Base-by-base conservation (phyloP, 2,797 vertebrate genomes). In the Phrynocephalus guinanensis region DNA sequence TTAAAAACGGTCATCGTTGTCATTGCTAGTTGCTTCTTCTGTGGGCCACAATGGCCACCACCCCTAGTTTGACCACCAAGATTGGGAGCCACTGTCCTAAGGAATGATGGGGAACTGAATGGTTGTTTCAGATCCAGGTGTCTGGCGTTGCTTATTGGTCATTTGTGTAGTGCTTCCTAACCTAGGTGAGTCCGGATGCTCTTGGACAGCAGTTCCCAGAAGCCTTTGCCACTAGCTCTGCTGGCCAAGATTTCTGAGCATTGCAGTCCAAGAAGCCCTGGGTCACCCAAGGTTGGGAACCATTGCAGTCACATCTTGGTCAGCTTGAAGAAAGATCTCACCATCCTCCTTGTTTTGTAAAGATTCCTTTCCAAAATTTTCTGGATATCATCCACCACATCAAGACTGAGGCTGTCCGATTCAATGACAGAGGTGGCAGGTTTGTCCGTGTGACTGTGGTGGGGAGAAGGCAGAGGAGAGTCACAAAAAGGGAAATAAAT, bases 291-390 rank as follows among this genome's bases (percentile, higher is more conserved):
- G 52, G 52, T 11, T 52, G 52, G 52, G 52, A 52, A 52, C 52
- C 52, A 33, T 30, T 70, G 44, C 44, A 50, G 52, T 52, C 52
- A 11, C n/a, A 50, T 79, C 26, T 33, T 5, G 8, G 56, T 48
- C 48, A 24, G 1, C 52, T 81, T 18, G 16, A 28, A 6, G 78
- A 33, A 82, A 90, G 82, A 84, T 70, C 79, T 84, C 95, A 98
- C 97, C 95, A 95, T 97, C 91, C 95, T 98, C 93, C 96, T 96
- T 88, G 98, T 97, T 89, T 94, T 96, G 88, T 97, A 97, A 84
- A 98, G 95, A 93, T 97, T 97, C 93, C 95, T 97, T 9, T 97
- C 96, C 92, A 98, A 90, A 44, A 98, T 97, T 24, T 96, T 95
- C 83, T 97, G 94, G 92, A 98, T 97, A 79, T 97, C 97, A 92